Evolutionary conservation across 2,888 invertebrate species (phyloP), one percentile per base, ranked within the genome.

Genomic region (Metalampra italica): DNA sequence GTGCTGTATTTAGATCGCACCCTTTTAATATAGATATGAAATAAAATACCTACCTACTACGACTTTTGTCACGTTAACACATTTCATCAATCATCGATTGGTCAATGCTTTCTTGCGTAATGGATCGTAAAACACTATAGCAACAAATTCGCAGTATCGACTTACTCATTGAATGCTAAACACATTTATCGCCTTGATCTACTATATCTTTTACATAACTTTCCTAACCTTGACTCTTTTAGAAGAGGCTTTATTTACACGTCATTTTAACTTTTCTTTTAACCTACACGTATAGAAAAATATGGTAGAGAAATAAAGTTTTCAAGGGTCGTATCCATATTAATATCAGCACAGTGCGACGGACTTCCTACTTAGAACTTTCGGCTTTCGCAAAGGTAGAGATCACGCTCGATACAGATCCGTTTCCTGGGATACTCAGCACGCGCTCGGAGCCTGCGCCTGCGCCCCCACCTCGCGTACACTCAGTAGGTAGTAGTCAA

Each of bases 281-380:
- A 22, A 3, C 5, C 22, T 22, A 22, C 22, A 22, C 22, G 2
- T 34, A 11, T 34, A 34, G 1, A 34, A 9, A 34, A 34, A 5
- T 4, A 34, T 11, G 2, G 34, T 5, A 34, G 9, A 34, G 22
- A 22, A 22, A 22, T 22, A 22, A 22, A 22, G 22, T 22, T 22
- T 22, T 22, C 22, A 22, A 22, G 2, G 22, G 45, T 9, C 47
- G 29, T 51, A 52, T 77, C 75, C 71, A 68, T 47, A 40, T 64
- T 71, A 70, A 60, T 14, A 63, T 65, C 50, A 49, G 32, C 72
- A 46, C 51, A 49, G 53, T 58, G 50, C 54, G 59, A 60, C 57
- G 57, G 56, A 79, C 78, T 83, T 80, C 78, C 78, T 78, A 78
- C 71, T 79, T 81, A 85, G 83, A 83, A 82, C 73, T 83, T 85